Percentiles rank a stretch among this genome's conserved stretches.
phyloP scores from a whole-genome alignment of 2,797 vertebrate species.

The Anabas testudineus region DNA sequence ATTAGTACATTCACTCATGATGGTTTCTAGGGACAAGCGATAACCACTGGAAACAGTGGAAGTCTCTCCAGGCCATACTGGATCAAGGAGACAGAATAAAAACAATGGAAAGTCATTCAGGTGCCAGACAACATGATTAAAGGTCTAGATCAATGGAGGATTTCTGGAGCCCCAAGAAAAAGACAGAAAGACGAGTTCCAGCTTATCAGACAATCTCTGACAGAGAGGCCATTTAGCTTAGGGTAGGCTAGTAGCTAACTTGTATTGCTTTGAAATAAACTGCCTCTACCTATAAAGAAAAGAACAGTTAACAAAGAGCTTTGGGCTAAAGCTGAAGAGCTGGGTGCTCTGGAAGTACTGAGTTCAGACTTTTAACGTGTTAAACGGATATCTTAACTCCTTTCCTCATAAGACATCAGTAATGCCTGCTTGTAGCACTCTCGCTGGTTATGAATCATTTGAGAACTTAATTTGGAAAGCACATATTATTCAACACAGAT shows the following conservation, averaged over 20 bases:
- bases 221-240: constrained; percentile 32
- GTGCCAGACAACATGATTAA: constrained; percentile 41
- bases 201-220: constrained; percentile 24
- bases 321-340: neutral
- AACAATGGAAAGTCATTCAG: constrained; percentile 23
- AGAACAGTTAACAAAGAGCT: constrained; percentile 37
- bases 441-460: no score
- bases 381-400: neutral
- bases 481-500: no score
- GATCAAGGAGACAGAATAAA: constrained; percentile 23
- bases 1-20: neutral
- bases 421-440: neutral
- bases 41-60: neutral
- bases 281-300: constrained; percentile 14
- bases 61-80: constrained; percentile 18
- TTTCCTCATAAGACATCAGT: constrained; percentile 5
- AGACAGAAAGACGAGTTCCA: constrained; percentile 15
- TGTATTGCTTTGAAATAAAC: constrained; percentile 35
- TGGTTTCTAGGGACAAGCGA: constrained; percentile 13
- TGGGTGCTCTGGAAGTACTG: neutral
- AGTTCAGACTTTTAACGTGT: constrained; percentile 1
- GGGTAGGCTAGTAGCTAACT: constrained; percentile 20
- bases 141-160: constrained; percentile 21
- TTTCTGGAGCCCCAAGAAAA: constrained; percentile 31
- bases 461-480: no score